Evolutionary conservation across 1,140 invertebrate genomes (phyloP).

Genomic region (Hestina assimilis): DNA sequence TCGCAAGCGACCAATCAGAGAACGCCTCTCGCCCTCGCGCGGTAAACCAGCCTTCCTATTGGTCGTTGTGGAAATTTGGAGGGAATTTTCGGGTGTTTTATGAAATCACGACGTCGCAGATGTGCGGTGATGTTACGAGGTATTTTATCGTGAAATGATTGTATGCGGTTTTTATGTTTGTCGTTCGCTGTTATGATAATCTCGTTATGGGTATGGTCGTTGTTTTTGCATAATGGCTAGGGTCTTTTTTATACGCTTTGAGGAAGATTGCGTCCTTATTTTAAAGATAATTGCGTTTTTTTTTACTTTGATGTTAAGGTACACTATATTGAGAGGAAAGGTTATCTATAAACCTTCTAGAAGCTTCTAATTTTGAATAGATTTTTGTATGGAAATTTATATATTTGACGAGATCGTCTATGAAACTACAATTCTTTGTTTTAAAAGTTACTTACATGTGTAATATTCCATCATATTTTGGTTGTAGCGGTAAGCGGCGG

Average conservation of each 20-base stretch:
- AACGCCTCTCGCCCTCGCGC: conserved; percentile 51
- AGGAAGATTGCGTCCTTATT: conserved; percentile 19
- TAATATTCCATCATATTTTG: conserved; percentile 99
- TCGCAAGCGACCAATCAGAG: conserved; percentile 44
- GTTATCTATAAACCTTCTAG: too few relatives aligned
- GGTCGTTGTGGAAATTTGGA: conserved; percentile 46
- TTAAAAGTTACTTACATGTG: conserved; percentile 91
- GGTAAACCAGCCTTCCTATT: conserved; percentile 41
- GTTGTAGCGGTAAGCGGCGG: conserved; percentile 96
- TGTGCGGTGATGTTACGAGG: conserved; percentile 48
- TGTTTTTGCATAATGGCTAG: conserved; percentile 65
- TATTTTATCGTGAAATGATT: conserved; percentile 61
- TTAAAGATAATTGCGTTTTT: conserved; percentile 26
- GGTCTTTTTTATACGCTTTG: conserved; percentile 28
- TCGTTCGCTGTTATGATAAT: conserved; percentile 65
- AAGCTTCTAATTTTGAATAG: too few relatives aligned
- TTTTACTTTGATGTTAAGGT: not conserved
- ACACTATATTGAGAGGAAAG: not conserved
- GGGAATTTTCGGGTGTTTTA: conserved; percentile 71
- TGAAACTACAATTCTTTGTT: too few relatives aligned
- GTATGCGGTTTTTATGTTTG: conserved; percentile 64
- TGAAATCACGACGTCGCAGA: conserved; percentile 62
- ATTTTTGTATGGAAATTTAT: too few relatives aligned
- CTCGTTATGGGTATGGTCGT: conserved; percentile 54
- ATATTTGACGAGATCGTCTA: too few relatives aligned